Evolutionary conservation across 2,113 vertebrate genomes (phyloP).

Genomic region (Cebidichthys violaceus): DNA sequence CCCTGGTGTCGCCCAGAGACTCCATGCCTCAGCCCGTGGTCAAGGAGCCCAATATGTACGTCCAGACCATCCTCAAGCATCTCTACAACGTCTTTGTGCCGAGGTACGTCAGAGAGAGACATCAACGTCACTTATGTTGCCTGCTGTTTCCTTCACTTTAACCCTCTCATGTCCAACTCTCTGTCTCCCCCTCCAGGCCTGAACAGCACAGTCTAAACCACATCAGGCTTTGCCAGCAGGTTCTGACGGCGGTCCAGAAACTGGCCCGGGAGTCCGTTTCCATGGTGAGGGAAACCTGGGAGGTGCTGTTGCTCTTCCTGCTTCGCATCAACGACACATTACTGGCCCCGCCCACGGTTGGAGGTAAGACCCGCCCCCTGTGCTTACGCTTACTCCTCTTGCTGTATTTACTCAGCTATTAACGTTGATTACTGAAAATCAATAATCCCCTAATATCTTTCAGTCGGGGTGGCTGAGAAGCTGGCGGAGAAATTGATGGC

Average conservation of each 20-base stretch:
- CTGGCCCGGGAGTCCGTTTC: constrained; percentile 91
- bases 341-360: constrained; percentile 91
- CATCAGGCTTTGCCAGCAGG: constrained; percentile 93
- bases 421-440: neutral
- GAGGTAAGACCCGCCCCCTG: constrained; percentile 81
- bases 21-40: constrained; percentile 93
- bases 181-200: constrained; percentile 77
- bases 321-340: constrained; percentile 95
- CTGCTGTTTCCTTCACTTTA: neutral
- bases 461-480: constrained; percentile 95
- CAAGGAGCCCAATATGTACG: constrained; percentile 94
- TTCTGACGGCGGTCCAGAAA: constrained; percentile 94
- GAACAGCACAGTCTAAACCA: constrained; percentile 91
- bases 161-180: constrained; percentile 1
- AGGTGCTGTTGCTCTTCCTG: constrained; percentile 94
- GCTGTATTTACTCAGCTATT: neutral
- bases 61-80: constrained; percentile 95
- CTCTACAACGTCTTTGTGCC: constrained; percentile 97
- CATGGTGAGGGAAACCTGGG: constrained; percentile 97
- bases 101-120: constrained; percentile 80
- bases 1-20: constrained; percentile 91
- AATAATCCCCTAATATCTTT: constrained; percentile 12
- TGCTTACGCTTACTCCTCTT: neutral
- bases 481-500: constrained; percentile 94
- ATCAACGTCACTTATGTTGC: neutral